Percentiles rank a stretch among this genome's conserved stretches.
phyloP scores from a whole-genome alignment of 2,888 invertebrate species.

The Tricholauxania praeusta region DNA sequence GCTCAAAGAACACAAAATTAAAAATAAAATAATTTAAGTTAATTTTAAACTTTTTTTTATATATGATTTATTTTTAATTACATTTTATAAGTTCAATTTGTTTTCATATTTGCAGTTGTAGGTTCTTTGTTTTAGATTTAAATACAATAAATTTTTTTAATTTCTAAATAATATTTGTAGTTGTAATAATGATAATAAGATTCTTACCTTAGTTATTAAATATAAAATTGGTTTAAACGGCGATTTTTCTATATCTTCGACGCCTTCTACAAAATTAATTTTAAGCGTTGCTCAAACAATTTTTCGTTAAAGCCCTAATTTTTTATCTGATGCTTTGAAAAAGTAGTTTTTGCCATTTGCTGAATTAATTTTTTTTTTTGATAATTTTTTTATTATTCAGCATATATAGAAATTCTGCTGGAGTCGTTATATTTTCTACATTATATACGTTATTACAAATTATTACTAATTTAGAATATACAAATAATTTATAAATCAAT shows the following conservation, averaged over 20 bases:
- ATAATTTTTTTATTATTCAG: conserved; percentile 7
- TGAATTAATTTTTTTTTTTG: conserved; percentile 8
- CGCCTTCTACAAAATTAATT: conserved; percentile 17
- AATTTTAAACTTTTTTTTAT: conserved; percentile 40
- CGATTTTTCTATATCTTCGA: background rate
- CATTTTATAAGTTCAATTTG: conserved; percentile 40
- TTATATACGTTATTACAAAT: conserved; percentile 4
- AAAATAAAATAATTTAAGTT: conserved; percentile 25
- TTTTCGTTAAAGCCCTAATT: too few relatives aligned
- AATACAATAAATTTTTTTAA: conserved; percentile 42
- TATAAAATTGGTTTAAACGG: conserved; percentile 33
- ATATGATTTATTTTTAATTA: conserved; percentile 41
- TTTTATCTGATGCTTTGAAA: too few relatives aligned
- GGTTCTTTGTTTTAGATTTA: conserved; percentile 40
- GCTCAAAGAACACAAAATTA: background rate
- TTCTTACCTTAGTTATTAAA: conserved; percentile 38
- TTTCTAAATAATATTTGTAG: conserved; percentile 40
- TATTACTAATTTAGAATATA: too few relatives aligned
- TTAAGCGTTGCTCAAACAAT: background rate
- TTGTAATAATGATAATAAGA: conserved; percentile 31
- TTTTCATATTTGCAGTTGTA: conserved; percentile 45
- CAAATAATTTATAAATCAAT: too few relatives aligned
- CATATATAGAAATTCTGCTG: background rate
- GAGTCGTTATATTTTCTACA: conserved; percentile 14
- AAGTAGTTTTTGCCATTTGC: background rate